Base-by-base conservation (phyloP, 2,888 invertebrate genomes). In the Trissonchulus sp. region DNA sequence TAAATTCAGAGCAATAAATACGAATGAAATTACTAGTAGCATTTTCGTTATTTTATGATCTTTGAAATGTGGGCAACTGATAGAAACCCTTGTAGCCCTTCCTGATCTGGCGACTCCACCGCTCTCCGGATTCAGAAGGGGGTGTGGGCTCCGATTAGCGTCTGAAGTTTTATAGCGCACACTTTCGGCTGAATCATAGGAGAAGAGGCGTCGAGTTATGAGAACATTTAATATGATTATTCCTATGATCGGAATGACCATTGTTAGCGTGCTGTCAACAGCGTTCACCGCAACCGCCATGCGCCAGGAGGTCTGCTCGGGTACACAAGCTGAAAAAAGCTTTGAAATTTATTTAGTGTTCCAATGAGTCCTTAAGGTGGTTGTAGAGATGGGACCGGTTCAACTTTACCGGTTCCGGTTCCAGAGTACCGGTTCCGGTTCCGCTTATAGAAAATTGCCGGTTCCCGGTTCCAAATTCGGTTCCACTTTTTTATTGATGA, bases 1-100 rank as follows among this genome's bases (percentile, higher is more conserved):
- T 2, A 83, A 68, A 72, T 82, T 82, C 28, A 83, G 72, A 1
- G 81, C 75, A 0, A 83, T 76, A 75, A 82, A 82, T 3, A 82
- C 80, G 1, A 80, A 63, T 23, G 80, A 79, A 0, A 82, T 81
- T 0, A 80, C 79, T 1, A 82, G 78, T 62, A 82, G 76, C 82
- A 82, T 82, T 33, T 80, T 77, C 68, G 79, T 81, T 18, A 81
- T 78, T 34, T n/a, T 2, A n/a, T 63, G 28, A 3, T 63, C 65
- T 30, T 63, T 63, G 23, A 28, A 28, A 63, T 63, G n/a, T 8
- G 15, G 8, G 48, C 8, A 48, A 8, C 8, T 15, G n/a, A n/a
- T n/a, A n/a, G n/a, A n/a, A n/a, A n/a, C n/a, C n/a, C n/a, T n/a
- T n/a, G n/a, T n/a, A n/a, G n/a, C n/a, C n/a, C n/a, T n/a, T n/a